Evolutionary conservation across 37 sponge, comb jelly and placozoan genomes (phyloP).

Genomic region (Cladorhizidae sp.): DNA sequence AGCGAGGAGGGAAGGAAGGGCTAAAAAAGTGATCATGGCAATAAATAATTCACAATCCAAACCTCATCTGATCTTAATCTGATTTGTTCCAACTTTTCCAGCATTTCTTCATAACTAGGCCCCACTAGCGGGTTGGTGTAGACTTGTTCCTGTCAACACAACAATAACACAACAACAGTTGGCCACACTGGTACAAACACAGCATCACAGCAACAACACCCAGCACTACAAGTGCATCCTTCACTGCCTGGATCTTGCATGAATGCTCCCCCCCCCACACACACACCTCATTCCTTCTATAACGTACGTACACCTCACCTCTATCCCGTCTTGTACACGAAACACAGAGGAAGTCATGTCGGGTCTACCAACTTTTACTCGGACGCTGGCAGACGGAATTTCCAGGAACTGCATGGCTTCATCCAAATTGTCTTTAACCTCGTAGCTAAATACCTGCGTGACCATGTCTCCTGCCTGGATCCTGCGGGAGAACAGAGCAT

Average conservation of each 20-base stretch:
- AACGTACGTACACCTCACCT: no score
- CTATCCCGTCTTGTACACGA: neutral
- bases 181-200: no score
- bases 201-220: no score
- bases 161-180: neutral
- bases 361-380: constrained; percentile 25
- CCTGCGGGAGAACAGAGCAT: constrained; percentile 8
- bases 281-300: no score
- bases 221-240: no score
- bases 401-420: constrained; percentile 17
- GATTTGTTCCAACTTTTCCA: no score
- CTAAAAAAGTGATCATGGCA: no score
- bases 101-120: neutral
- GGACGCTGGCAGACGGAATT: neutral
- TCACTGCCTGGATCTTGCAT: no score
- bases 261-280: no score
- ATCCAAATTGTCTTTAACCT: constrained; percentile 18
- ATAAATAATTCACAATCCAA: no score
- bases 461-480: constrained; percentile 53
- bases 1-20: no score
- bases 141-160: neutral
- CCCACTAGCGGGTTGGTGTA: neutral
- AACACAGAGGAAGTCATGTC: constrained; percentile 7
- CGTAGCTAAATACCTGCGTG: constrained; percentile 5
- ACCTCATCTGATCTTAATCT: no score